These are phyloP conservation scores for Palythoa grandis DNA, from an alignment of 92 coral and sea anemone genomes.

Conservation along the genomic window DNA sequence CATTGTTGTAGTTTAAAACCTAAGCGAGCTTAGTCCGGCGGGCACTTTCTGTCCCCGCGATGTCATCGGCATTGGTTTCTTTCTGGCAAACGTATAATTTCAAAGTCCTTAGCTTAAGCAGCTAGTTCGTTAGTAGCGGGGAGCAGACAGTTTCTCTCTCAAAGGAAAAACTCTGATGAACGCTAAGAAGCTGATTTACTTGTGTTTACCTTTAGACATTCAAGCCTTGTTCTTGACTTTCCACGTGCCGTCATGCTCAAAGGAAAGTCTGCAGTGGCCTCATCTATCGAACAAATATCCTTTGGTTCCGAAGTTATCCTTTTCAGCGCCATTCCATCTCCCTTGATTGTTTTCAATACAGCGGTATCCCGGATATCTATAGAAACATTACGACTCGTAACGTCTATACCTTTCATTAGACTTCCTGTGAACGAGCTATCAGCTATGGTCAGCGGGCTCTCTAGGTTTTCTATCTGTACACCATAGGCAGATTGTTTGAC, in stretches of 20 bases:
- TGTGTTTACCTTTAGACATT: conserved; percentile 59
- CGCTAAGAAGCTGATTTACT: no score
- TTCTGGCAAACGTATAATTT: no score
- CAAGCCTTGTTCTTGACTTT: conserved; percentile 13
- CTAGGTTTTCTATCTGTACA: not conserved
- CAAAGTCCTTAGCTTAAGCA: no score
- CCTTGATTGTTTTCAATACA: conserved; percentile 53
- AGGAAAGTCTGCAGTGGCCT: conserved; percentile 37
- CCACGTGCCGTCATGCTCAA: conserved; percentile 32
- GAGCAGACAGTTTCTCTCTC: no score
- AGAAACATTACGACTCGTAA: conserved; percentile 25
- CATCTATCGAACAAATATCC: conserved; percentile 37
- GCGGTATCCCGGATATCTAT: conserved; percentile 41
- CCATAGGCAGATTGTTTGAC: conserved; percentile 30
- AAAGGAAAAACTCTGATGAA: no score
- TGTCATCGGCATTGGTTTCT: no score
- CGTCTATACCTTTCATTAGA: conserved; percentile 53
- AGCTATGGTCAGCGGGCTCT: conserved; percentile 52
- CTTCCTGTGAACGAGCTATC: conserved; percentile 46
- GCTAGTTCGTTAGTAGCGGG: no score
- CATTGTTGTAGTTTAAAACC: no score
- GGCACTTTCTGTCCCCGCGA: no score
- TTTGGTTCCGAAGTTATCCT: conserved; percentile 18
- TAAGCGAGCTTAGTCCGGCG: no score
- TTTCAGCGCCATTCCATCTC: conserved; percentile 44